Conservation (phyloP, 2,888 invertebrate genomes). For the Lasioglossum leucozonium region DNA sequence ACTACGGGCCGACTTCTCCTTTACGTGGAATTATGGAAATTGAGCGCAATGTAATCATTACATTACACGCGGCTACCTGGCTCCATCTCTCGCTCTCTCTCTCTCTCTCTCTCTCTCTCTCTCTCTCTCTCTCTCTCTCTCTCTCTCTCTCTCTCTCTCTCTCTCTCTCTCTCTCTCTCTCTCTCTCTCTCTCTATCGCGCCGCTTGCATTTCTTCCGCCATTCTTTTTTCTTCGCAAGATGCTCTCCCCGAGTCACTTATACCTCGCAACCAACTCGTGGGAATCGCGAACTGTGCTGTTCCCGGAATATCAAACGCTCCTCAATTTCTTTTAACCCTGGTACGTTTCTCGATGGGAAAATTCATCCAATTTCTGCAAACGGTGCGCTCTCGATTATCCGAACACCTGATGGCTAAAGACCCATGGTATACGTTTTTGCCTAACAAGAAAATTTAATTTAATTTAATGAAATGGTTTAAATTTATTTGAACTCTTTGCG, state of each 20-base stretch:
- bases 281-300: neutral
- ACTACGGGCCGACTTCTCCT: constrained; percentile 18
- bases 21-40: constrained; percentile 50
- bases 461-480: too few species aligned
- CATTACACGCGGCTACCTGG: constrained; percentile 12
- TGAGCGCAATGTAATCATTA: constrained; percentile 27
- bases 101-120: neutral
- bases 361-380: too few species aligned
- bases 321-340: neutral
- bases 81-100: neutral
- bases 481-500: too few species aligned
- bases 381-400: too few species aligned
- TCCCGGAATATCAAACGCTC: neutral
- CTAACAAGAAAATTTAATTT: too few species aligned
- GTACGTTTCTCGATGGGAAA: too few species aligned
- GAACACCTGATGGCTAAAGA: too few species aligned
- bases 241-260: neutral
- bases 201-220: neutral
- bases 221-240: neutral
- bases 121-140: neutral
- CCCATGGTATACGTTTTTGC: too few species aligned
- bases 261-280: neutral
- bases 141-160: neutral
- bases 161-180: neutral
- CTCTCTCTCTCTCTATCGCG: neutral